A percentile compares a stretch with the other conserved stretches of the same genome.
phyloP scores from a whole-genome alignment of 2,113 vertebrate genomes.

The Carassius auratus region DNA sequence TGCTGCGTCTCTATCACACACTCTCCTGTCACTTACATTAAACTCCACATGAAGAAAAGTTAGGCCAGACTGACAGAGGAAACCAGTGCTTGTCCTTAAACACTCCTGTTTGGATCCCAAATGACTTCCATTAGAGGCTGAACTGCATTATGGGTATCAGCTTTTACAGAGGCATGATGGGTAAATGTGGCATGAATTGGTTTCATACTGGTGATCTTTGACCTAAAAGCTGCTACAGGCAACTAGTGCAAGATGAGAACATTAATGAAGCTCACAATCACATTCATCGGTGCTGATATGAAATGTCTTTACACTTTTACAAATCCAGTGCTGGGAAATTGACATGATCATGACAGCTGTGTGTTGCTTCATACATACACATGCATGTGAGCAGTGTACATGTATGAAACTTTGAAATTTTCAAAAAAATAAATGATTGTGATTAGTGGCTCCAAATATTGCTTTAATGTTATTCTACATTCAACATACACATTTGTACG shows the following conservation, averaged over 20 bases:
- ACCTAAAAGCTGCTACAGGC: neutral
- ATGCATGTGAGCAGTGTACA: no score
- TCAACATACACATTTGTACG: no score
- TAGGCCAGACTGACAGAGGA: conserved; percentile 1
- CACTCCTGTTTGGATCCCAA: neutral
- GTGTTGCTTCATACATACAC: no score
- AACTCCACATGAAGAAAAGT: conserved; percentile 67
- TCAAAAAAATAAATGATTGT: no score
- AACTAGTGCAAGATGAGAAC: neutral
- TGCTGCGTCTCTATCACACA: conserved; percentile 54
- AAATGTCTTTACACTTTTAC: no score
- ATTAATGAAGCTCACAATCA: neutral
- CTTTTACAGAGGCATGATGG: neutral
- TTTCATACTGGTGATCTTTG: neutral
- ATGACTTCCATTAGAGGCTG: neutral
- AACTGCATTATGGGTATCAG: neutral
- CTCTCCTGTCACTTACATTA: conserved; percentile 63
- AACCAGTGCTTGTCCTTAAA: neutral
- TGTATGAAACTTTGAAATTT: no score
- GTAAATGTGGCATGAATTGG: neutral
- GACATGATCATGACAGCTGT: no score
- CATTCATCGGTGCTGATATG: neutral
- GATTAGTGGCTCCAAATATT: no score
- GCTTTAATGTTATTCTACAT: no score
- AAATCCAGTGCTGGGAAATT: neutral